These are phyloP conservation scores for Eutolmus rufibarbis DNA, from an alignment of 2,888 invertebrate species.

Conservation along the genomic window DNA sequence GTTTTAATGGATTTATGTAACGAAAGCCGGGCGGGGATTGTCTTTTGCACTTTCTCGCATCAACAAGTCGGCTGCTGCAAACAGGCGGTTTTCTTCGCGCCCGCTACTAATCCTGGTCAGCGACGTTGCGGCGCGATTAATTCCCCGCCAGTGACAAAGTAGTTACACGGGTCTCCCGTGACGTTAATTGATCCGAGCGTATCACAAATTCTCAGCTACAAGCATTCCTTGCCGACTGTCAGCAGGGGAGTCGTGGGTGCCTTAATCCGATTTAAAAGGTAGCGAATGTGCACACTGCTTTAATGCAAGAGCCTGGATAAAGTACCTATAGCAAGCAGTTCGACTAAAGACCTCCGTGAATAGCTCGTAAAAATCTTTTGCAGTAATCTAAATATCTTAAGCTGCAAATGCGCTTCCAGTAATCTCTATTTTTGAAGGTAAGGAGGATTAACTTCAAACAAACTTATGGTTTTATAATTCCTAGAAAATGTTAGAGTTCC, in stretches of 20 bases:
- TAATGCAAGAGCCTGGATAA: neutral
- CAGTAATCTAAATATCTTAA: neutral
- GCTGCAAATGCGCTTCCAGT: neutral
- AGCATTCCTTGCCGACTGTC: neutral
- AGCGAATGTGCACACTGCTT: neutral
- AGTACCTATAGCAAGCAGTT: neutral
- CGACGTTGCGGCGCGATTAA: neutral
- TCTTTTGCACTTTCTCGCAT: neutral
- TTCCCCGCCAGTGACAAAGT: neutral
- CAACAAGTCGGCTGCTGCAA: neutral
- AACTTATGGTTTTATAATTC: neutral
- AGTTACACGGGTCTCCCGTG: neutral
- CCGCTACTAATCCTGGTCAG: neutral
- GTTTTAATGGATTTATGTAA: slow-evolving; percentile 2
- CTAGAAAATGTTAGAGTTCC: too few relatives aligned
- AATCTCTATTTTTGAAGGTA: neutral
- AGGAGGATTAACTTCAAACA: neutral
- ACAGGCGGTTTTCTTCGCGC: neutral
- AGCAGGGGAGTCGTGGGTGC: neutral
- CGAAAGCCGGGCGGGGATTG: neutral
- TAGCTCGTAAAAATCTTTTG: too few relatives aligned
- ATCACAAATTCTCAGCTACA: neutral
- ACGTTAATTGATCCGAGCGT: neutral
- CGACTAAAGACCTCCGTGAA: too few relatives aligned
- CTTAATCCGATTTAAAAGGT: neutral